Evolutionary conservation across 2,113 vertebrate species (phyloP).

Genomic region (Porphyrio hochstetteri): DNA sequence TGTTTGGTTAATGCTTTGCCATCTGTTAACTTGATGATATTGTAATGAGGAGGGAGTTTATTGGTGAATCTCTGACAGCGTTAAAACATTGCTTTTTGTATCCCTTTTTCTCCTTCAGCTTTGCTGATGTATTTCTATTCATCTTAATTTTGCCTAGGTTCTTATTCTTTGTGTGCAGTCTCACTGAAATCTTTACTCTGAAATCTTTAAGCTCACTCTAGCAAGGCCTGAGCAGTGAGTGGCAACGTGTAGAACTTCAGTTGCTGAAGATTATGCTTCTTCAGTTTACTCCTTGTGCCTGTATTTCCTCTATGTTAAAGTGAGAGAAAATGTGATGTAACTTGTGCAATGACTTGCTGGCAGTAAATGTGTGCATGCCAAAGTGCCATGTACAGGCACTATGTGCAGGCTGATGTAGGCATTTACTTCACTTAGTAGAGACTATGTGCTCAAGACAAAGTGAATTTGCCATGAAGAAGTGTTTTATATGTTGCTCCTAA

Average conservation of each 20-base stretch:
- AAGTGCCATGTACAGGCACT: background rate
- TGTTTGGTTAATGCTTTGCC: slow-evolving; percentile 59
- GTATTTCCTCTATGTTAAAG: background rate
- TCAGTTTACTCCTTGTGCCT: background rate
- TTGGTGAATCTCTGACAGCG: background rate
- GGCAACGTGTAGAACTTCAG: background rate
- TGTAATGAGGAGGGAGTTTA: slow-evolving; percentile 16
- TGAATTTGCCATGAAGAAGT: background rate
- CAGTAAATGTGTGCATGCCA: background rate
- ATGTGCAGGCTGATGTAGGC: background rate
- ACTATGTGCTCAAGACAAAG: background rate
- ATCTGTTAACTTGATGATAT: slow-evolving; percentile 42
- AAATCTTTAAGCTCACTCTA: background rate
- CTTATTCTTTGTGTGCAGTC: background rate
- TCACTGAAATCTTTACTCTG: background rate
- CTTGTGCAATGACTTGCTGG: background rate
- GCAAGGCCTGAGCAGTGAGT: background rate
- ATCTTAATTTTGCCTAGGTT: background rate
- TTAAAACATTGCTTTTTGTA: slow-evolving; percentile 3
- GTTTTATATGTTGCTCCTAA: background rate
- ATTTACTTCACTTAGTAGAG: background rate
- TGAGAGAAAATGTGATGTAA: background rate
- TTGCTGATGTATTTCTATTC: background rate
- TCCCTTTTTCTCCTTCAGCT: background rate
- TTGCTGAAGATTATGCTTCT: background rate